These are phyloP conservation scores for Distichodus sexfasciatus DNA, from an alignment of 2,797 vertebrate genomes.

Conservation along the genomic window DNA sequence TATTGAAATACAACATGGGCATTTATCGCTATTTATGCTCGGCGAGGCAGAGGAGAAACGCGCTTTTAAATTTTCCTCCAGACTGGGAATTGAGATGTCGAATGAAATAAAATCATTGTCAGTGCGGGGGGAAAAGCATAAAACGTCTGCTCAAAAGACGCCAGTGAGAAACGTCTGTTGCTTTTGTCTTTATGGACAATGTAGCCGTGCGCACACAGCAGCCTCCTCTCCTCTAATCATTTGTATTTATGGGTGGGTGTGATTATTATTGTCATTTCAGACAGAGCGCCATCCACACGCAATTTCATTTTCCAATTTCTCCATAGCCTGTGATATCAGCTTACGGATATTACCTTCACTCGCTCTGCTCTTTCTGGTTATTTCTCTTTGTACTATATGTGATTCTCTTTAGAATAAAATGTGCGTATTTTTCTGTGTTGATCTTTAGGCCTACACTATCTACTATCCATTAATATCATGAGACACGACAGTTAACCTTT, in stretches of 20 bases:
- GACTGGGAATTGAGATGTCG: slow-evolving; percentile 36
- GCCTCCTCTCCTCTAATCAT: slow-evolving; percentile 35
- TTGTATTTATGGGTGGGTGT: slow-evolving; percentile 33
- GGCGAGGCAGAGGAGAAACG: slow-evolving; percentile 58
- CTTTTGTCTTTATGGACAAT: slow-evolving; percentile 26
- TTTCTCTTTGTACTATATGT: no score
- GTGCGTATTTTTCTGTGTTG: no score
- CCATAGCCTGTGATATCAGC: slow-evolving; percentile 16
- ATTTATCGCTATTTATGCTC: slow-evolving; percentile 80
- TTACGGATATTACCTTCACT: slow-evolving; percentile 12
- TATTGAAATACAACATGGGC: slow-evolving; percentile 83
- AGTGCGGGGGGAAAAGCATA: slow-evolving; percentile 26
- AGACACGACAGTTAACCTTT: no score
- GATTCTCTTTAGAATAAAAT: no score
- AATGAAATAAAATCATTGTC: slow-evolving; percentile 48
- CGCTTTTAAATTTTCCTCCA: slow-evolving; percentile 51
- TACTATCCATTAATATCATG: no score
- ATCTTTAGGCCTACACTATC: no score
- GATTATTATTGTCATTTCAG: slow-evolving; percentile 43
- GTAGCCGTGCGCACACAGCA: slow-evolving; percentile 38
- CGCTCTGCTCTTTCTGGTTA: no score
- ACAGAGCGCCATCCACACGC: slow-evolving; percentile 28
- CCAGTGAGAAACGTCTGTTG: neutral
- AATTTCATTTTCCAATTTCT: slow-evolving; percentile 39
- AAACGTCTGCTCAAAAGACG: slow-evolving; percentile 34